These are phyloP conservation scores for Muscicapa striata DNA, from an alignment of 2,797 vertebrate species.

Conservation along the genomic window DNA sequence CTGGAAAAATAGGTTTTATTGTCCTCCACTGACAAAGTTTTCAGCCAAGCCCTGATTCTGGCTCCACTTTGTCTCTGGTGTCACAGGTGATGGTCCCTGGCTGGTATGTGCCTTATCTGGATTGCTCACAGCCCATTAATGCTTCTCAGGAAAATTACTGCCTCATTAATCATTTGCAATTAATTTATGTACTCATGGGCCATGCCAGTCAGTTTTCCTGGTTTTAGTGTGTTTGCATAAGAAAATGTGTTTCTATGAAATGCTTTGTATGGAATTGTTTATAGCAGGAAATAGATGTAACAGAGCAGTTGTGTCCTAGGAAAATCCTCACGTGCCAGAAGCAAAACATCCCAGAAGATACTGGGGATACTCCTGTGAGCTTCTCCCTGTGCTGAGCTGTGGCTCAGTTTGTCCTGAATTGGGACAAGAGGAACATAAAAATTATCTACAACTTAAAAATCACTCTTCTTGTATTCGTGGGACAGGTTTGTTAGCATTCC, in stretches of 20 bases:
- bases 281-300: not conserved
- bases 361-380: not conserved
- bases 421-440: not conserved
- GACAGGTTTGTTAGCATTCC: not conserved
- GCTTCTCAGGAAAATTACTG: not conserved
- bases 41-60: not conserved
- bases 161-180: not conserved
- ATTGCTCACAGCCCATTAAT: not conserved
- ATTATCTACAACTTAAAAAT: not conserved
- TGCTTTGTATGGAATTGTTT: not conserved
- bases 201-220: not conserved
- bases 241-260: not conserved
- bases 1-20: not conserved
- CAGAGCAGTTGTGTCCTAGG: not conserved
- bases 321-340: not conserved
- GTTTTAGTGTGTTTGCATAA: not conserved
- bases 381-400: not conserved
- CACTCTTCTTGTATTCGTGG: not conserved
- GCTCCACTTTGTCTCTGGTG: not conserved
- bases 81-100: not conserved
- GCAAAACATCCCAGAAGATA: not conserved
- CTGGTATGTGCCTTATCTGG: not conserved
- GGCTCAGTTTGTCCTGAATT: not conserved
- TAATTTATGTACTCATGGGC: not conserved
- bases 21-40: not conserved